A percentile compares a stretch with the other conserved stretches of the same genome.
These are phyloP conservation scores for Gallinago solitaria DNA, from an alignment of 2,797 vertebrate species.

Conservation along the genomic window DNA sequence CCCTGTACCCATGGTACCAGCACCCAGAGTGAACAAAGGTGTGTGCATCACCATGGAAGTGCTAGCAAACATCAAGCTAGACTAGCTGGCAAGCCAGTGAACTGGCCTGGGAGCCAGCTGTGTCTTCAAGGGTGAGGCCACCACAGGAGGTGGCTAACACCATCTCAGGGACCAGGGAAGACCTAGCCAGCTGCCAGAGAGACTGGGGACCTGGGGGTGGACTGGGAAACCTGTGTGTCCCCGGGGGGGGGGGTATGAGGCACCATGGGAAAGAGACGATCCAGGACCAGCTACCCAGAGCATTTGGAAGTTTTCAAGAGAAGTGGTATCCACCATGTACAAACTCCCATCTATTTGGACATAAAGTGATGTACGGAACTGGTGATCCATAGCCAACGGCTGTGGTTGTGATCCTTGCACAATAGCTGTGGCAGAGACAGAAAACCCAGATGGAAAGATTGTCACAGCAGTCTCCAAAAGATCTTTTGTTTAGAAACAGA, in stretches of 20 bases:
- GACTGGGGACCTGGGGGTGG: background rate
- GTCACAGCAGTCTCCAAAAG: background rate
- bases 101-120: background rate
- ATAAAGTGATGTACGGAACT: background rate
- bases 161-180: background rate
- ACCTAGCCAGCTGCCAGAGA: background rate
- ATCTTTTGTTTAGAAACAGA: background rate
- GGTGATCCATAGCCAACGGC: background rate
- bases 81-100: background rate
- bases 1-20: fast-evolving
- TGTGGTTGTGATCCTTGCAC: fast-evolving
- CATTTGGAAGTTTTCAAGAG: background rate
- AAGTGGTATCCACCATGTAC: background rate
- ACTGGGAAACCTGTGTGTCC: background rate
- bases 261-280: background rate
- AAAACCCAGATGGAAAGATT: background rate
- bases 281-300: background rate
- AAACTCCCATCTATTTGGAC: background rate
- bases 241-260: background rate
- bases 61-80: background rate
- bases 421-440: background rate
- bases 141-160: background rate
- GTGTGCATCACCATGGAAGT: fast-evolving
- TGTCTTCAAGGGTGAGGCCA: background rate
- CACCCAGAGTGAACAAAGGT: fast-evolving